Percentiles rank a stretch among this genome's conserved stretches.
These are phyloP conservation scores for Diaperis boleti DNA, from an alignment of 2,888 invertebrate genomes.

Conservation along the genomic window DNA sequence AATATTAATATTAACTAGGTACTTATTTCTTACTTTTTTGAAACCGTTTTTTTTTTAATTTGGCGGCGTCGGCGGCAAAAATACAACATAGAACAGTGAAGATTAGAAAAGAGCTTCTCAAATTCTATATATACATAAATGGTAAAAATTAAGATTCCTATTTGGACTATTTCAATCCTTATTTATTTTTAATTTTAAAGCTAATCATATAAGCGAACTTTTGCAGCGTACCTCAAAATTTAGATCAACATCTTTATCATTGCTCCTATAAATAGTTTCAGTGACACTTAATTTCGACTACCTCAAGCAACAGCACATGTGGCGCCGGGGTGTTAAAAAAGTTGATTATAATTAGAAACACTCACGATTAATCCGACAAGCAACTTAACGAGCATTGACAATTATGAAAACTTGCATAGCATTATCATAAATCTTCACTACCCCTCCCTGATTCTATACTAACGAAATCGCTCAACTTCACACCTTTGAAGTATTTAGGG, in stretches of 20 bases:
- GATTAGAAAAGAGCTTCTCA: too few relatives aligned
- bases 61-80: too few relatives aligned
- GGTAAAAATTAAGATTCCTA: too few relatives aligned
- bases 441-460: neutral
- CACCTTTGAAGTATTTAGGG: neutral
- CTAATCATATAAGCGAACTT: neutral
- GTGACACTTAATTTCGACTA: slow-evolving; percentile 3
- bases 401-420: neutral
- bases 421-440: slow-evolving; percentile 7
- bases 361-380: slow-evolving; percentile 6
- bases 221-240: neutral
- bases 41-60: too few relatives aligned
- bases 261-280: too few relatives aligned
- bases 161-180: too few relatives aligned
- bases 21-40: too few relatives aligned
- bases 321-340: slow-evolving; percentile 10
- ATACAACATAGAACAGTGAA: too few relatives aligned
- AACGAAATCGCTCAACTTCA: slow-evolving; percentile 1
- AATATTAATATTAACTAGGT: too few relatives aligned
- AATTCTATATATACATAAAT: too few relatives aligned
- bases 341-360: slow-evolving; percentile 17
- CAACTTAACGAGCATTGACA: slow-evolving; percentile 7
- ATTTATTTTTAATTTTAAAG: too few relatives aligned
- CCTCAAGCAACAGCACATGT: slow-evolving; percentile 3
- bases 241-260: neutral